phyloP scores from a whole-genome alignment of 2,888 invertebrate genomes.

The Chouioia cunea region DNA sequence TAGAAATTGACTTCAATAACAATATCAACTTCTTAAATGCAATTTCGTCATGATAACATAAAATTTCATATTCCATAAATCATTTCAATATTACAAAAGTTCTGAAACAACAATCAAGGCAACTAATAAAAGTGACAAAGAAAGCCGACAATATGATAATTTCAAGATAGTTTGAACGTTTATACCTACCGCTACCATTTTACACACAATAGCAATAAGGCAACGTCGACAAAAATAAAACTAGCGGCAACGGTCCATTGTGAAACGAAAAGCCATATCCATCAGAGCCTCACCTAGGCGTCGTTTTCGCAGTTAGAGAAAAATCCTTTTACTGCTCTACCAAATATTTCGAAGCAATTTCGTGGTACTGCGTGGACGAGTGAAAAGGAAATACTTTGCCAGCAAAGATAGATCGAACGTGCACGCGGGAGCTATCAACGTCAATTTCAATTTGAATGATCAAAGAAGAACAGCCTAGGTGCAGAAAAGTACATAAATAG shows the following conservation, averaged over 20 bases:
- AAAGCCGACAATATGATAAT: neutral
- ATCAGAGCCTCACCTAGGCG: constrained; percentile 1
- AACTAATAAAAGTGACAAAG: too few relatives aligned
- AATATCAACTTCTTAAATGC: too few relatives aligned
- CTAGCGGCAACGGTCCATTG: constrained; percentile 19
- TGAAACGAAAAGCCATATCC: constrained; percentile 10
- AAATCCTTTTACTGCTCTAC: constrained; percentile 21
- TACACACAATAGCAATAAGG: constrained; percentile 24
- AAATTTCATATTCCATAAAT: too few relatives aligned
- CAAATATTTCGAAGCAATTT: constrained; percentile 20
- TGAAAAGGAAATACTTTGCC: neutral
- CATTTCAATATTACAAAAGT: too few relatives aligned
- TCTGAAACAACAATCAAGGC: too few relatives aligned
- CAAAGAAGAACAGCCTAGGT: too few relatives aligned
- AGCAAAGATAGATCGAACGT: too few relatives aligned
- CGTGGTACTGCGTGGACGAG: neutral
- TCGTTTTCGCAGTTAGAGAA: neutral
- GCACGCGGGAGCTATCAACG: too few relatives aligned
- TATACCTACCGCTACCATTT: constrained; percentile 9
- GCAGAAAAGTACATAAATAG: too few relatives aligned
- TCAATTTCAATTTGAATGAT: too few relatives aligned
- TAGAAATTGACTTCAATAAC: too few relatives aligned
- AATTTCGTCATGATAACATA: too few relatives aligned
- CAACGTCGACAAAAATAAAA: neutral
- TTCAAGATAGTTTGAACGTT: constrained; percentile 2